phyloP scores from a whole-genome alignment of 2,888 invertebrate genomes.

The Eupithecia exiguata region DNA sequence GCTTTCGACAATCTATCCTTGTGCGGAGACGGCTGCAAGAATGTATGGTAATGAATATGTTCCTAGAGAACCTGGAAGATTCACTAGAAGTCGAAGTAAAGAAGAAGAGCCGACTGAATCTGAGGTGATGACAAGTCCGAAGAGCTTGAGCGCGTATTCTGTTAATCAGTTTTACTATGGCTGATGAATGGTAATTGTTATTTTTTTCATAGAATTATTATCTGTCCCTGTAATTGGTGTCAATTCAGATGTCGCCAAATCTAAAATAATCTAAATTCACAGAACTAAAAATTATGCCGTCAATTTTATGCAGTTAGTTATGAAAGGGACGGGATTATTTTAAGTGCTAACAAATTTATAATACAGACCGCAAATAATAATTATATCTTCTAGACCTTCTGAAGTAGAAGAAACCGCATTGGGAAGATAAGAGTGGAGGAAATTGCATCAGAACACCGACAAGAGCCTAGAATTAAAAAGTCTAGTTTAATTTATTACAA shows the following conservation, averaged over 20 bases:
- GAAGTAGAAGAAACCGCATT: too few species aligned
- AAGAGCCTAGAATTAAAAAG: too few species aligned
- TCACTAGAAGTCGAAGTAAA: conserved; percentile 63
- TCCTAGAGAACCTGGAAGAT: conserved; percentile 62
- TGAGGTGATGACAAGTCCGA: conserved; percentile 71
- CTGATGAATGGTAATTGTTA: conserved; percentile 58
- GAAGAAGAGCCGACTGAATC: conserved; percentile 54
- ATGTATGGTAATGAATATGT: conserved; percentile 78
- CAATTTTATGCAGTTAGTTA: too few species aligned
- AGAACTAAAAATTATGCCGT: too few species aligned
- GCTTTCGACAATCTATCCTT: conserved; percentile 75
- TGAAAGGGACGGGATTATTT: too few species aligned
- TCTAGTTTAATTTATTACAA: too few species aligned
- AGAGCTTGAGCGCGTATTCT: conserved; percentile 72
- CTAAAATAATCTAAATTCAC: not conserved
- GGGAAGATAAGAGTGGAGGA: too few species aligned
- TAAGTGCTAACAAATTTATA: too few species aligned
- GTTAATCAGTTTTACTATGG: conserved; percentile 75
- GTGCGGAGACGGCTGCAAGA: conserved; percentile 60
- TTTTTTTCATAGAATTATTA: not conserved
- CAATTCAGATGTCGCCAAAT: too few species aligned
- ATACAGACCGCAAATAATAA: too few species aligned
- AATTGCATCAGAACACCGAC: too few species aligned
- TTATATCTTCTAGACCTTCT: too few species aligned
- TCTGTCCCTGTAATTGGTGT: not conserved